Percentiles rank a stretch among this genome's conserved stretches.
Evolutionary conservation across 1,140 invertebrate species (phyloP).

Genomic region (Formica selysi): DNA sequence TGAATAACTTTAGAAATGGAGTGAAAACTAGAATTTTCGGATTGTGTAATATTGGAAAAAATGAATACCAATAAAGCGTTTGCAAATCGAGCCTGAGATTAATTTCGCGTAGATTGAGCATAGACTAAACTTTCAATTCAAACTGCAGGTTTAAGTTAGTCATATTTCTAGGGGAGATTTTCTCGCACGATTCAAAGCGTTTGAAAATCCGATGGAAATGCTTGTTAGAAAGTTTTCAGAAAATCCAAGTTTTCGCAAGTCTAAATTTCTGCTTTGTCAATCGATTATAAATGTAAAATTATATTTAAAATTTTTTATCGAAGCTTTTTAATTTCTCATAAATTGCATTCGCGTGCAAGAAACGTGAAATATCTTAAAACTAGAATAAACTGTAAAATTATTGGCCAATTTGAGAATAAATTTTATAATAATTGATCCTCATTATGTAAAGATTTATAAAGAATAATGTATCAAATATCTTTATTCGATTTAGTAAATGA

Average conservation of each 20-base stretch:
- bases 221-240: conserved; percentile 49
- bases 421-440: neutral
- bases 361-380: neutral
- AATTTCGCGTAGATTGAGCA: conserved; percentile 60
- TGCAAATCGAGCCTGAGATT: neutral
- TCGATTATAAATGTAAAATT: conserved; percentile 8
- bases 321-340: neutral
- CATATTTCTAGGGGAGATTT: conserved; percentile 26
- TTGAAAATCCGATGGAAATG: conserved; percentile 28
- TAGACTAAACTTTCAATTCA: conserved; percentile 72
- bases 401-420: neutral
- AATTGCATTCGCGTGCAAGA: neutral
- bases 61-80: conserved; percentile 53
- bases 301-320: neutral
- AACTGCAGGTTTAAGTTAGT: conserved; percentile 55
- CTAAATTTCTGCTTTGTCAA: conserved; percentile 1
- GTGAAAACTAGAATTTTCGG: neutral
- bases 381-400: neutral
- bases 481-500: neutral
- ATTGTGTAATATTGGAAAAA: neutral
- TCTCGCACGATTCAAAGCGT: conserved; percentile 8
- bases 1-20: neutral
- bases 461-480: neutral
- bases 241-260: conserved; percentile 1
- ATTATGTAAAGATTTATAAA: neutral